Evolutionary conservation across 2,113 vertebrate species (phyloP).

Genomic region (Hystrix cristata): DNA sequence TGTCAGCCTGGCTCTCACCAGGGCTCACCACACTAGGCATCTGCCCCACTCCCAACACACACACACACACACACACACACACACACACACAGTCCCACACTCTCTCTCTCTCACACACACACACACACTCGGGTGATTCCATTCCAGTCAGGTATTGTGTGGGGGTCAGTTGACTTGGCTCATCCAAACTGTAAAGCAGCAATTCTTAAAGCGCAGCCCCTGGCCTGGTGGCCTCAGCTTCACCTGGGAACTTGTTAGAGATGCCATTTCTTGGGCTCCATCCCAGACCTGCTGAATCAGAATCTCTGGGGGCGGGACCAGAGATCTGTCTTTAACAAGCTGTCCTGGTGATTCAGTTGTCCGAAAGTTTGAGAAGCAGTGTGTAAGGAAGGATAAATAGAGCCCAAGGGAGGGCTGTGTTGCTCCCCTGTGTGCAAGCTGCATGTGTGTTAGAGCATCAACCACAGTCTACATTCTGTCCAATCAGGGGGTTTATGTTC

Average conservation of each 20-base stretch:
- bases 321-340: conserved; percentile 29
- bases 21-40: not conserved
- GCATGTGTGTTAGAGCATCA: not conserved
- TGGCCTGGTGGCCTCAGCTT: not conserved
- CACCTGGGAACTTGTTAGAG: conserved; percentile 21
- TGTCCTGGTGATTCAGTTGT: not conserved
- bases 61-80: not conserved
- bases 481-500: not conserved
- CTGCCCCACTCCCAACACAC: not conserved
- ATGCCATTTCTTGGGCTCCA: not conserved
- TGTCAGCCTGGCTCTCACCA: conserved; percentile 69
- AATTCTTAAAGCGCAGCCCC: not conserved
- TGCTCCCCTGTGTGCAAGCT: not conserved
- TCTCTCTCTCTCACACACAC: not conserved
- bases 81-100: not conserved
- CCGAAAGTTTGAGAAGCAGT: not conserved
- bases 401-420: not conserved
- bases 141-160: not conserved
- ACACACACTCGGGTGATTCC: too few relatives aligned
- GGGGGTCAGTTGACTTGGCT: not conserved
- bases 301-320: not conserved
- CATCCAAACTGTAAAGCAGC: not conserved
- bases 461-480: not conserved
- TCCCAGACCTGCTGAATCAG: conserved; percentile 53
- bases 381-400: not conserved